Percentiles rank a stretch among this genome's conserved stretches.
phyloP scores from a whole-genome alignment of 2,113 vertebrate genomes.

The Tor tambroides region DNA sequence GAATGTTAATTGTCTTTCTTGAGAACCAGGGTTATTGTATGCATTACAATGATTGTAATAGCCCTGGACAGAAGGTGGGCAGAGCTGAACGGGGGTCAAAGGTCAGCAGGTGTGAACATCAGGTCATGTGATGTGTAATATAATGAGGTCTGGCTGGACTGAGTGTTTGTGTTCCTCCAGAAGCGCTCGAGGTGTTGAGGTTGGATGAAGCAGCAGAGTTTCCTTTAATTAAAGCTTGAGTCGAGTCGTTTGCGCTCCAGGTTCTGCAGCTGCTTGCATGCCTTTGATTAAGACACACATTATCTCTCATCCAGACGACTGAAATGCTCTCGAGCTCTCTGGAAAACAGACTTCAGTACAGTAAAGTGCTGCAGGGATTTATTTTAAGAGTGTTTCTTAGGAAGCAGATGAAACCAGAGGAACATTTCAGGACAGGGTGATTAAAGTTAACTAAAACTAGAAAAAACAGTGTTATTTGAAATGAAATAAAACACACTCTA shows the following conservation, averaged over 20 bases:
- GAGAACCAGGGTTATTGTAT: not conserved
- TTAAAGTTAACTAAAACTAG: too few relatives aligned
- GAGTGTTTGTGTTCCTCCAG: too few relatives aligned
- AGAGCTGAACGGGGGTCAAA: not conserved
- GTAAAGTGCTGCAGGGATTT: too few relatives aligned
- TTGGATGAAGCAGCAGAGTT: conserved; percentile 1
- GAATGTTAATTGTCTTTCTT: not conserved
- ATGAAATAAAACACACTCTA: too few relatives aligned
- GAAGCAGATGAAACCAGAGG: not conserved
- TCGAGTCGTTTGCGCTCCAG: not conserved
- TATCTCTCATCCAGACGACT: not conserved
- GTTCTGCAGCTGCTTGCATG: not conserved
- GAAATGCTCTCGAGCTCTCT: not conserved
- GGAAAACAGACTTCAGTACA: not conserved
- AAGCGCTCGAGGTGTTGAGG: not conserved
- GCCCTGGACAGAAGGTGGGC: not conserved
- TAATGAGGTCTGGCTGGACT: too few relatives aligned
- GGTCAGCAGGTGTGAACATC: not conserved
- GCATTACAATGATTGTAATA: not conserved
- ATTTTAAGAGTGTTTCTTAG: not conserved
- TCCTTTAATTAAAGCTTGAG: not conserved
- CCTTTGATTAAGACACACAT: not conserved
- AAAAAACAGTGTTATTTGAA: too few relatives aligned
- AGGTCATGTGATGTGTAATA: not conserved
- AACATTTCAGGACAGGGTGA: too few relatives aligned